Evolutionary conservation across 2,113 vertebrate genomes (phyloP).

Genomic region (Bubo scandiacus): DNA sequence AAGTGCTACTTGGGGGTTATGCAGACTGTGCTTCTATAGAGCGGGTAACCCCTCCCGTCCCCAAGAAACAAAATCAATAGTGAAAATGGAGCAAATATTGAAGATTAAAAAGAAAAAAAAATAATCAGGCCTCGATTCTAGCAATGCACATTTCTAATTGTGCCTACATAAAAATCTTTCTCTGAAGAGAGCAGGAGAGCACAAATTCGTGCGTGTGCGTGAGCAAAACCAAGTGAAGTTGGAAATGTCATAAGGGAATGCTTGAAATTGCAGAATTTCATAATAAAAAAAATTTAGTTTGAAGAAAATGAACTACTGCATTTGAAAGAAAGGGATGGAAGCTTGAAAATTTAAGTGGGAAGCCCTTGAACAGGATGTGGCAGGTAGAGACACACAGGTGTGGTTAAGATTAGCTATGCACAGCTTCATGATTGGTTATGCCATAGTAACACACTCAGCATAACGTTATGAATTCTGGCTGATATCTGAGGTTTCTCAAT

Average conservation of each 20-base stretch:
- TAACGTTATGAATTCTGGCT: not conserved
- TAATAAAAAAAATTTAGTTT: not conserved
- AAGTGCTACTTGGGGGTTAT: not conserved
- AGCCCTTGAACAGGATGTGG: not conserved
- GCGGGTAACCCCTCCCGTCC: not conserved
- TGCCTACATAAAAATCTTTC: not conserved
- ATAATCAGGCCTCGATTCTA: not conserved
- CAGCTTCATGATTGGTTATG: not conserved
- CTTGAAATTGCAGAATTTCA: not conserved
- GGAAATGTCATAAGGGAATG: not conserved
- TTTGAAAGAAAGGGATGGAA: not conserved
- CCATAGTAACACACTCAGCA: not conserved
- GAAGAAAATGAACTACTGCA: not conserved
- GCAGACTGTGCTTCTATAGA: not conserved
- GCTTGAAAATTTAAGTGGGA: not conserved
- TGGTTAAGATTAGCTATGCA: not conserved
- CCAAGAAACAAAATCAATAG: not conserved
- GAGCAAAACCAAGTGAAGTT: not conserved
- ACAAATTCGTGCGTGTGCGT: rapidly evolving
- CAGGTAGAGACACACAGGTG: not conserved
- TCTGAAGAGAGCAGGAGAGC: not conserved
- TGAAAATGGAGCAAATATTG: not conserved
- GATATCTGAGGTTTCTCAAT: not conserved
- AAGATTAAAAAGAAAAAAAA: not conserved
- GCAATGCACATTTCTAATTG: not conserved